Evolutionary conservation across 2,888 invertebrate species (phyloP), one percentile per base, ranked within the genome.

Genomic region (Caenorhabditis sinica): DNA sequence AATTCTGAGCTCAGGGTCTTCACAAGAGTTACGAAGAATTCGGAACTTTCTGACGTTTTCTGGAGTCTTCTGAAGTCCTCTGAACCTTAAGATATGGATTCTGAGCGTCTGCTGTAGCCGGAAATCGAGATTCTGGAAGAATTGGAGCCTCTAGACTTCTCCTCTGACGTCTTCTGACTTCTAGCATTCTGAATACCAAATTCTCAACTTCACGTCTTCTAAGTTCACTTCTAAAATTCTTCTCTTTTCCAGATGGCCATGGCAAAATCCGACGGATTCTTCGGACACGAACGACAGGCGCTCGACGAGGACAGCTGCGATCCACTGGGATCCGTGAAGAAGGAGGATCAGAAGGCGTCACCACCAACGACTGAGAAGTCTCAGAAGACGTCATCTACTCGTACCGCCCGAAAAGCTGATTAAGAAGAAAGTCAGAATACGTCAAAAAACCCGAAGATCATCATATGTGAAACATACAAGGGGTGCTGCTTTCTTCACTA

Each of bases 261-360:
- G 87, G 85, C 88, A 17, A 86, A 89, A 75, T 80, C 88, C 2
- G 89, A 89, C 71, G 89, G 89, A 40, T 89, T 89, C 74, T 89
- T 89, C 58, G 89, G 89, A 30, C 81, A 85, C 71, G 86, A 87
- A 82, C 83, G 85, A 74, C 87, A 83, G 60, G 74, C 75, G n/a
- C 73, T 89, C 36, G 87, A 86, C 49, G 89, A 89, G 65, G 89
- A 89, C 61, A 79, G 74, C 45, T 85, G 87, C 40, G 89, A 89
- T 74, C 89, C 89, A n/a, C 74, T 89, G 43, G 89, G 89, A 58
- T 86, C 88, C 4, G 74, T 89, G 51, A 88, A 87, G 61, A 89
- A 87, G 58, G 82, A 85, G 25, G 45, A 61, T 40, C 40, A 63
- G 13, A n/a, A 68, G 68, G 23, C 30, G 30, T 23, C 51, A 20